A percentile compares a stretch with the other conserved stretches of the same genome.
These are phyloP conservation scores for Drosophila eugracilis DNA, from an alignment of 1,140 invertebrate species.

Conservation along the genomic window DNA sequence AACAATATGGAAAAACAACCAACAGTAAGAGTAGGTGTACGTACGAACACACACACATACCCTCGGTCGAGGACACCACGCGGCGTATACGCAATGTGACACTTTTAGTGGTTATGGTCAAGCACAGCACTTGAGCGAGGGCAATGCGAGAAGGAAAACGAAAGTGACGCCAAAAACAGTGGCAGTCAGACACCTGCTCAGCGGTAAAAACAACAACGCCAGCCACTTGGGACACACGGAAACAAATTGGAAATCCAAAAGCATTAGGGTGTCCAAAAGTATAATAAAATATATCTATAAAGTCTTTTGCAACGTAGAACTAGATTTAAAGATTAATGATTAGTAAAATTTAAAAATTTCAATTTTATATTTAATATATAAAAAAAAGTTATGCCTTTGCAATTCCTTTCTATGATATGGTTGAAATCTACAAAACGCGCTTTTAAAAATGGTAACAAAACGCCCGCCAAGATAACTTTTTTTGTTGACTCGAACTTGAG, in stretches of 20 bases:
- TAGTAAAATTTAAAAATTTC: too few relatives aligned
- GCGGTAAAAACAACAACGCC: slow-evolving; percentile 16
- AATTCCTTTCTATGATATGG: too few relatives aligned
- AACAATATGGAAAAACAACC: slow-evolving; percentile 15
- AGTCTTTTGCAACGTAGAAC: background rate
- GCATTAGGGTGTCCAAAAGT: background rate
- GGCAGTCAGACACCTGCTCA: slow-evolving; percentile 61
- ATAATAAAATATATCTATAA: too few relatives aligned
- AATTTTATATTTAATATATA: background rate
- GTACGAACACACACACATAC: slow-evolving; percentile 28
- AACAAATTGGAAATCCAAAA: slow-evolving; percentile 17
- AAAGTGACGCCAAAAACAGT: slow-evolving; percentile 69
- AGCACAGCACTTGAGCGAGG: slow-evolving; percentile 76
- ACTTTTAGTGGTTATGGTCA: slow-evolving; percentile 81
- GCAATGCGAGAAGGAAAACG: slow-evolving; percentile 55
- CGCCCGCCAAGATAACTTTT: slow-evolving; percentile 59
- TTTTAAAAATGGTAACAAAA: too few relatives aligned
- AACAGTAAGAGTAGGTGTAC: slow-evolving; percentile 6
- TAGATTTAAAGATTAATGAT: too few relatives aligned
- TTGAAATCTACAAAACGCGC: too few relatives aligned
- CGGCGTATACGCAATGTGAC: slow-evolving; percentile 82
- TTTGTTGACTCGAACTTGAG: slow-evolving; percentile 18
- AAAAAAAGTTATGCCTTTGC: too few relatives aligned
- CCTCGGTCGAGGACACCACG: slow-evolving; percentile 72
- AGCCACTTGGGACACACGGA: slow-evolving; percentile 11